These are phyloP conservation scores for Cherax quadricarinatus DNA, from an alignment of 1,140 invertebrate species.

Conservation along the genomic window DNA sequence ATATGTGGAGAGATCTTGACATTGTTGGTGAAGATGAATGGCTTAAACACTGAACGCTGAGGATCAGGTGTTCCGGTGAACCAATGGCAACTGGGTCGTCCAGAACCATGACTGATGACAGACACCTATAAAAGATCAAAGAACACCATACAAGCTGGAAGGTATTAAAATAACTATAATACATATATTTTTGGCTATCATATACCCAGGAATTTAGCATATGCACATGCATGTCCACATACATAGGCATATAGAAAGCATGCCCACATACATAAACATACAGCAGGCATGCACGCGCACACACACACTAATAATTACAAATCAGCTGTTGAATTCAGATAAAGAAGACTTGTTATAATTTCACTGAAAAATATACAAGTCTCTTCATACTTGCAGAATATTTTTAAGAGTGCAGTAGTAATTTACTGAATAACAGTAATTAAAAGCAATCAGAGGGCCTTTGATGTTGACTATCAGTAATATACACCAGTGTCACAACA, in stretches of 20 bases:
- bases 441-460: no score
- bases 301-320: not conserved
- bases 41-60: conserved; percentile 86
- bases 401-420: not conserved
- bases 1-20: conserved; percentile 80
- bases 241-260: conserved; percentile 19
- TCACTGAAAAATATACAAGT: no score
- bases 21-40: conserved; percentile 86
- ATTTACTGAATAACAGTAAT: not conserved
- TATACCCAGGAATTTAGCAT: not conserved
- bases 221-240: conserved; percentile 14
- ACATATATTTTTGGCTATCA: not conserved
- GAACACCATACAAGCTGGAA: not conserved
- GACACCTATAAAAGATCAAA: conserved; percentile 76
- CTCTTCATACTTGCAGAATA: not conserved
- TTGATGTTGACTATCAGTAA: no score
- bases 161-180: no score
- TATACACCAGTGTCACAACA: no score
- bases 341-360: no score
- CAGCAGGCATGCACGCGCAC: not conserved
- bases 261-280: conserved; percentile 24
- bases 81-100: conserved; percentile 82
- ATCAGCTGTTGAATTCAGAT: no score
- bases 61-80: conserved; percentile 90
- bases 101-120: conserved; percentile 75